Conservation (phyloP, 2,888 invertebrate genomes). For the Drosophila cognata region DNA sequence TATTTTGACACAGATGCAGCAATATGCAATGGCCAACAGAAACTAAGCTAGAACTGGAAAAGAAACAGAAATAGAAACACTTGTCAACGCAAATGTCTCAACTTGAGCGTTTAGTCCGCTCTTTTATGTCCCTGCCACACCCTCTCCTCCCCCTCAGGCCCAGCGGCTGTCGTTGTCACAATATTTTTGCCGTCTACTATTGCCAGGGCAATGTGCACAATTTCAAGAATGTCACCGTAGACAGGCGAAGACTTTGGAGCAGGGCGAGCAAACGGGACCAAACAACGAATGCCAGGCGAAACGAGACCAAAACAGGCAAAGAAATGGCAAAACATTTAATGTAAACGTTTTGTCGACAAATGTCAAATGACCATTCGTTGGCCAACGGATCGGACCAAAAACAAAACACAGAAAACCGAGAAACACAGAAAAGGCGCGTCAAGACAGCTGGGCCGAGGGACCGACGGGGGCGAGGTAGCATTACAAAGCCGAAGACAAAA, state of each 20-base stretch:
- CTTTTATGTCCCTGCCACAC: neutral
- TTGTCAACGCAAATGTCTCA: constrained; percentile 79
- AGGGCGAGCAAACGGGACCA: constrained; percentile 20
- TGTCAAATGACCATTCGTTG: constrained; percentile 75
- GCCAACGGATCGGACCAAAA: constrained; percentile 27
- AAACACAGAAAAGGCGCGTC: constrained; percentile 62
- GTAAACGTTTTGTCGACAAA: constrained; percentile 81
- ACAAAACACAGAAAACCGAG: neutral
- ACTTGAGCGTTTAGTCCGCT: constrained; percentile 49
- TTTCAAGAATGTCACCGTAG: constrained; percentile 70
- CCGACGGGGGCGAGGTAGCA: neutral
- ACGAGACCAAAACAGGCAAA: constrained; percentile 48
- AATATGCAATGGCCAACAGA: neutral
- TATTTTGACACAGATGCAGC: neutral
- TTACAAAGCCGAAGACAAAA: constrained; percentile 20
- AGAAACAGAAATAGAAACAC: constrained; percentile 47
- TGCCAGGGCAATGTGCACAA: constrained; percentile 64
- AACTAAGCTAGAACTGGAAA: neutral
- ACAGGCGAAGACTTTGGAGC: constrained; percentile 55
- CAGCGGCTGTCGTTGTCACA: constrained; percentile 31
- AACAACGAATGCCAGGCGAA: constrained; percentile 27
- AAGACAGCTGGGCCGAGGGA: neutral
- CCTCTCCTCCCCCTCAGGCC: neutral
- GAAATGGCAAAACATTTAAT: constrained; percentile 77
- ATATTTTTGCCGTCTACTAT: constrained; percentile 37